These are phyloP conservation scores for Pantherophis vulpinus DNA, from an alignment of 2,797 vertebrate species.

Conservation along the genomic window DNA sequence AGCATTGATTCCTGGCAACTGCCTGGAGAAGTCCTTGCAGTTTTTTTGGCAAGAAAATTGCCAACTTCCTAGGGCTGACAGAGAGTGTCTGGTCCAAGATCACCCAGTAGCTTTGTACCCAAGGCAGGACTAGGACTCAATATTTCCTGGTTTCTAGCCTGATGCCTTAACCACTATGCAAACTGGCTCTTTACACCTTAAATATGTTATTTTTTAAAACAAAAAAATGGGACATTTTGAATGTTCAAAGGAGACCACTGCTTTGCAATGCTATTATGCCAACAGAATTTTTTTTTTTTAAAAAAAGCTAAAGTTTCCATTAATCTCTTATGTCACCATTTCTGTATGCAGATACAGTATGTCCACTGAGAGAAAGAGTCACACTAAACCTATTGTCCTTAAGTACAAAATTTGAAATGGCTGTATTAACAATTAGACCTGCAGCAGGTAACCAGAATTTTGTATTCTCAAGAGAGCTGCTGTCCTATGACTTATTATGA, in stretches of 20 bases:
- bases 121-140: neutral
- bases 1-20: neutral
- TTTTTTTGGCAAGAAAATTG: neutral
- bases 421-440: neutral
- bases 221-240: neutral
- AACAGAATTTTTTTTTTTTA: neutral
- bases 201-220: neutral
- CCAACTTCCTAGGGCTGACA: neutral
- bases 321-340: slow-evolving; percentile 8
- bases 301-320: slow-evolving; percentile 1
- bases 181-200: neutral
- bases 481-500: neutral
- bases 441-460: neutral
- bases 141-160: neutral
- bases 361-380: neutral
- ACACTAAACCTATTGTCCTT: neutral
- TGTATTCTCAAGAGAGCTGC: neutral
- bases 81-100: neutral
- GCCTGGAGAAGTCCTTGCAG: neutral
- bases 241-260: neutral
- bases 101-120: neutral
- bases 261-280: neutral
- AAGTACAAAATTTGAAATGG: neutral
- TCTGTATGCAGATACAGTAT: neutral
- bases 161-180: neutral